A percentile compares a stretch with the other conserved stretches of the same genome.
These are phyloP conservation scores for Sylvilagus bachmani DNA, from an alignment of 2,113 vertebrate species.

Conservation along the genomic window DNA sequence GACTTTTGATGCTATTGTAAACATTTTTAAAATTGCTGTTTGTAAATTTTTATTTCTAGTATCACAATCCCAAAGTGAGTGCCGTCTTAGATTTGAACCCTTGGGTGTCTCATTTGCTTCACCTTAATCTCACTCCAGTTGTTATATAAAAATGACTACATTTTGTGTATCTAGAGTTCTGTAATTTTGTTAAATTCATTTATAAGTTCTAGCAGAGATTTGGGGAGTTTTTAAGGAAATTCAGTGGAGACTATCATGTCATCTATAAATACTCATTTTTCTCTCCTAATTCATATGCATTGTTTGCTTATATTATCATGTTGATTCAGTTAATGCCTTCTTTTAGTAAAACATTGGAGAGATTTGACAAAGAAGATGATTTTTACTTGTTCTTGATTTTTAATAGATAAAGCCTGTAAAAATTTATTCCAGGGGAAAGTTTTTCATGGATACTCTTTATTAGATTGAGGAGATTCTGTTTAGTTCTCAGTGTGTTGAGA, in stretches of 20 bases:
- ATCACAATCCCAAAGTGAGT: background rate
- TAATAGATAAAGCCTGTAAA: background rate
- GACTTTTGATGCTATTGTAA: background rate
- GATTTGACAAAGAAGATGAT: background rate
- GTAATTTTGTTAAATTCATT: background rate
- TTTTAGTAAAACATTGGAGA: background rate
- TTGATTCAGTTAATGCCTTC: background rate
- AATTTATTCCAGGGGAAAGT: background rate
- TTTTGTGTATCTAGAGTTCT: background rate
- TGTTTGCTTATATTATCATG: conserved; percentile 10
- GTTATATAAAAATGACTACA: background rate
- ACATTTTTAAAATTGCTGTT: background rate
- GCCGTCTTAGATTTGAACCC: background rate
- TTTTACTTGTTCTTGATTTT: background rate
- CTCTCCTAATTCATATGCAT: background rate
- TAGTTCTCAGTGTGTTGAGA: background rate
- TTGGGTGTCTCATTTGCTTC: background rate
- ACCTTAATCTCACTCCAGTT: background rate
- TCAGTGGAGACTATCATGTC: background rate
- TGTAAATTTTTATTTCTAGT: background rate
- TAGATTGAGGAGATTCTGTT: background rate
- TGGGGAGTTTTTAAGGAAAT: background rate
- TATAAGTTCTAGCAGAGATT: background rate
- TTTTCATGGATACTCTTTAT: background rate
- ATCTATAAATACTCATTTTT: background rate